Base-by-base conservation (phyloP, 2,113 vertebrate species). In the Eleginops maclovinus region DNA sequence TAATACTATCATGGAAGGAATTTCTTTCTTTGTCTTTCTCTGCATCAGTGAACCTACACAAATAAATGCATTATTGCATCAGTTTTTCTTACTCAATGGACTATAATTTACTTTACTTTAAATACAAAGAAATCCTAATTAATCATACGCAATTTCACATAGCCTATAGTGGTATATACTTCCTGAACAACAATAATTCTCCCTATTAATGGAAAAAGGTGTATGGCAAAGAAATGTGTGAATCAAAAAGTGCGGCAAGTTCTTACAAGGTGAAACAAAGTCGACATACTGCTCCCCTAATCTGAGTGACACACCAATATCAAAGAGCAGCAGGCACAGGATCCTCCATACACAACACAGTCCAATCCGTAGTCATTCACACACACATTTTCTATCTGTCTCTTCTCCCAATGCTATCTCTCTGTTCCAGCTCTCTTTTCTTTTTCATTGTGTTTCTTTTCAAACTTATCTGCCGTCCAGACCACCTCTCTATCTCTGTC, bases 381-480 rank as follows among this genome's bases (percentile, higher is more conserved):
- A 55, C 21, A 62, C 36, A 43, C 21, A 54, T 31, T 61, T 47
- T 54, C 47, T 76, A 19, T 83, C 61, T 31, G 16, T 75, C 22
- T 73, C 17, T 43, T 55, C 46, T 15, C n/a, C 54, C 43, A 54
- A 43, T 65, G 43, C 54, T 86, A 80, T 87, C 84, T 73, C 50
- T 62, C 15, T 55, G 0, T n/a, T 71, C 63, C 72, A 77, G 78
- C 75, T 76, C 69, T 46, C 47, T 54, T 58, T 24, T 41, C 56
- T 68, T 49, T 51, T 51, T 14, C 54, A 66, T 83, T 75, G 77
- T 84, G 68, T 83, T 62, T 78, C 55, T 22, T 51, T 31, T 78
- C 69, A 72, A 58, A 59, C 66, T n/a, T 90, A 71, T 89, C 76
- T 67, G 44, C 21, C 43, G 1, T 36, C 66, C 79, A 82, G 62